Evolutionary conservation across 1,140 invertebrate species (phyloP).

Genomic region (Solen grandis): DNA sequence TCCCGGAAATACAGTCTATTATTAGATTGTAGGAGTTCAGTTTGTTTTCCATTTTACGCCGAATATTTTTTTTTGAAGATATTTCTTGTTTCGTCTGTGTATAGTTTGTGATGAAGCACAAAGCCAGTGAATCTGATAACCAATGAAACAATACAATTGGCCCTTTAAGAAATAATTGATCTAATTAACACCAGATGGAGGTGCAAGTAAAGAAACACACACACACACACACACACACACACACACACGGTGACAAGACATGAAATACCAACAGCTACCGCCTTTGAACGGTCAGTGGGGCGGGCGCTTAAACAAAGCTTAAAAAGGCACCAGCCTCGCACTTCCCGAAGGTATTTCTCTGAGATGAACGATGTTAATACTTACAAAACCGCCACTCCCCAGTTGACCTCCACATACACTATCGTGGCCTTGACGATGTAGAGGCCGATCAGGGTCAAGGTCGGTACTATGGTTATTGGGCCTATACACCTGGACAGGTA

Average conservation of each 20-base stretch:
- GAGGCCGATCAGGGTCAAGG: slow-evolving; percentile 81
- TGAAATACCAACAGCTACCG: background rate
- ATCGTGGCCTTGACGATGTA: slow-evolving; percentile 79
- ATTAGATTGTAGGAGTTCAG: no score
- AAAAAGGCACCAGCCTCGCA: background rate
- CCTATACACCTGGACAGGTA: slow-evolving; percentile 80
- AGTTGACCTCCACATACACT: slow-evolving; percentile 78
- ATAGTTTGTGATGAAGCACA: no score
- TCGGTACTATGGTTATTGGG: slow-evolving; percentile 82
- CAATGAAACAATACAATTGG: background rate
- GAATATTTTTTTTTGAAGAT: no score
- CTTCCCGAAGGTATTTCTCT: no score
- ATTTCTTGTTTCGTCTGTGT: no score
- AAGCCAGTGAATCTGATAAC: no score
- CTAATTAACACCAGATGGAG: background rate
- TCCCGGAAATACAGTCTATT: no score
- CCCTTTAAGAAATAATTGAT: background rate
- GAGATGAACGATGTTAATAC: no score
- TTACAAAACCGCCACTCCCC: slow-evolving; percentile 80
- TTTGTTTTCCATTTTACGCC: no score
- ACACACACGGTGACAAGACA: background rate
- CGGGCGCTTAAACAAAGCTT: background rate
- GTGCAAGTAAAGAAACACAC: background rate
- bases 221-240: background rate
- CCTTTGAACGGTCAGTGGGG: no score